These are phyloP conservation scores for Flexamia atlantica DNA, from an alignment of 2,888 invertebrate genomes.

Conservation along the genomic window DNA sequence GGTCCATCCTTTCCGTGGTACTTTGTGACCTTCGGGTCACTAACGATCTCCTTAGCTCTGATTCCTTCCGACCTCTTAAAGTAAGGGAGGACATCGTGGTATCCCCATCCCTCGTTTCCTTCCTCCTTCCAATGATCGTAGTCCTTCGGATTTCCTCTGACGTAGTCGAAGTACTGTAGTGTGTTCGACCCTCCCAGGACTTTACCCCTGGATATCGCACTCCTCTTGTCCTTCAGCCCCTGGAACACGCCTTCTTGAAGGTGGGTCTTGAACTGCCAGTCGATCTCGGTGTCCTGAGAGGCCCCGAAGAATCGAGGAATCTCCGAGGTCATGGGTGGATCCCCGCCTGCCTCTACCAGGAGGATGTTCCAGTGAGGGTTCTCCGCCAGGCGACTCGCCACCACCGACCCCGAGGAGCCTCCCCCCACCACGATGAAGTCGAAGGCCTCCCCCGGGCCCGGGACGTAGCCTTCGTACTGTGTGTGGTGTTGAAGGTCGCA, in stretches of 20 bases:
- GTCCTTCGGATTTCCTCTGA: conserved; percentile 50
- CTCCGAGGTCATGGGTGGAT: conserved; percentile 88
- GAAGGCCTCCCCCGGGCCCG: conserved; percentile 71
- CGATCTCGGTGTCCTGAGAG: conserved; percentile 90
- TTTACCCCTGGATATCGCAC: conserved; percentile 27
- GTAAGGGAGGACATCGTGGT: conserved; percentile 44
- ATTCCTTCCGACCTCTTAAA: conserved; percentile 55
- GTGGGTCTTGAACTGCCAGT: conserved; percentile 93
- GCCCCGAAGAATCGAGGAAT: conserved; percentile 82
- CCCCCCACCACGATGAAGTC: conserved; percentile 92
- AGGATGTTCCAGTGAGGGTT: conserved; percentile 85
- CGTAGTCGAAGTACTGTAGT: conserved; percentile 51
- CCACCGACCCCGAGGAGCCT: conserved; percentile 86
- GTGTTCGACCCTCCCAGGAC: conserved; percentile 52
- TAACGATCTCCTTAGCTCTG: conserved; percentile 48
- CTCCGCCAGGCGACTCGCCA: conserved; percentile 85
- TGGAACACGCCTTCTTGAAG: conserved; percentile 88
- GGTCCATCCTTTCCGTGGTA: conserved; percentile 47
- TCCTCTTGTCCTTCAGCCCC: conserved; percentile 79
- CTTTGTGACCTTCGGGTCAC: conserved; percentile 67
- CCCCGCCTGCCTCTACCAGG: conserved; percentile 87
- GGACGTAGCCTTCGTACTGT: conserved; percentile 67
- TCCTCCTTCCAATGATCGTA: conserved; percentile 51
- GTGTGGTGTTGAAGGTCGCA: conserved; percentile 45
- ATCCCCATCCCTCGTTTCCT: conserved; percentile 56